phyloP scores from a whole-genome alignment of 2,797 vertebrate genomes.

The Enteromius unitaeniatus region DNA sequence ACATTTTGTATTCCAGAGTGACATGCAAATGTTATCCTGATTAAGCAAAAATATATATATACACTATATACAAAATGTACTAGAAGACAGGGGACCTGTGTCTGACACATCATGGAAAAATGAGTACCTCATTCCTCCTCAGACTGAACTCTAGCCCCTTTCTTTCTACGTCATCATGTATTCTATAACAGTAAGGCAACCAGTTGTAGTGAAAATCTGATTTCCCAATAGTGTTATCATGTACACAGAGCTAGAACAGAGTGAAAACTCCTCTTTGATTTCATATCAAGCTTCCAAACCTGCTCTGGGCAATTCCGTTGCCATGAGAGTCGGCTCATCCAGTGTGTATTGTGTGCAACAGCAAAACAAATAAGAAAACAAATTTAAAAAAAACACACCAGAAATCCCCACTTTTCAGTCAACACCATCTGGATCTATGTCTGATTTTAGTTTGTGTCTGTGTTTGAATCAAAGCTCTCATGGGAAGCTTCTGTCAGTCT shows the following conservation, averaged over 20 bases:
- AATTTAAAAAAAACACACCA: neutral
- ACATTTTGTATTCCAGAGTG: conserved; percentile 56
- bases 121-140: neutral
- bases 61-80: neutral
- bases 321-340: neutral
- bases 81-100: neutral
- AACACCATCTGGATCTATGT: conserved; percentile 15
- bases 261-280: conserved; percentile 15
- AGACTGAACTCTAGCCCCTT: neutral
- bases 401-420: neutral
- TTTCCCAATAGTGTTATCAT: neutral
- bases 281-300: neutral
- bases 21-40: conserved; percentile 53
- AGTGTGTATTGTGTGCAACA: neutral
- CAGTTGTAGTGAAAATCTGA: neutral
- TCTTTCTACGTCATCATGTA: neutral
- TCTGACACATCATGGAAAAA: neutral
- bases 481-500: conserved; percentile 6
- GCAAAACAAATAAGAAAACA: neutral
- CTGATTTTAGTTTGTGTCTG: conserved; percentile 14
- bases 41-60: conserved; percentile 8
- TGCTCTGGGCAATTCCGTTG: neutral
- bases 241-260: neutral
- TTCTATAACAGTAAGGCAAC: neutral
- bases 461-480: conserved; percentile 15